Evolutionary conservation across 2,797 vertebrate genomes (phyloP).

Genomic region (Chromis chromis): DNA sequence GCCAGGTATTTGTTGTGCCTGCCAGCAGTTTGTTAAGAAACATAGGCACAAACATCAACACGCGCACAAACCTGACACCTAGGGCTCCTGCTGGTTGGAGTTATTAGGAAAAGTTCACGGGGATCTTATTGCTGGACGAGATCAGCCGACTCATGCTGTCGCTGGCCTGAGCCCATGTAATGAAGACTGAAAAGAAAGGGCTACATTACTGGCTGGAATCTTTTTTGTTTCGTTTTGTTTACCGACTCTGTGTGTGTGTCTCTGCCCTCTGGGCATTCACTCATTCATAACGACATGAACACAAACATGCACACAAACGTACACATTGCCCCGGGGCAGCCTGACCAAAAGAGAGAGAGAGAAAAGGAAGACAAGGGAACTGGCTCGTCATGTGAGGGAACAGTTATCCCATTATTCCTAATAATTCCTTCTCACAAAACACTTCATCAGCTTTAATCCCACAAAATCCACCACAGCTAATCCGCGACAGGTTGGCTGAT

Average conservation of each 20-base stretch:
- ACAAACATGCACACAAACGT: constrained; percentile 12
- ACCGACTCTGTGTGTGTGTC: constrained; percentile 6
- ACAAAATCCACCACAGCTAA: constrained; percentile 55
- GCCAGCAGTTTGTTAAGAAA: constrained; percentile 20
- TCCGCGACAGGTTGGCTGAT: constrained; percentile 42
- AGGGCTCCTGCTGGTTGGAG: constrained; percentile 50
- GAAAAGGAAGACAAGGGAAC: constrained; percentile 25
- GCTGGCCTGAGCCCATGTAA: constrained; percentile 28
- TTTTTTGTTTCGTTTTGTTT: constrained; percentile 16
- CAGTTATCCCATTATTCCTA: constrained; percentile 59
- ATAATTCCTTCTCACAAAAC: constrained; percentile 60
- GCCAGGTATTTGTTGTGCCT: constrained; percentile 26
- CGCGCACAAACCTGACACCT: constrained; percentile 39
- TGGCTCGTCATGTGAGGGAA: constrained; percentile 55
- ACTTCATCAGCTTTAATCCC: constrained; percentile 66
- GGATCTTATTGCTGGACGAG: constrained; percentile 48
- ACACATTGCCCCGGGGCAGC: neutral
- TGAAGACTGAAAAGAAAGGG: constrained; percentile 41
- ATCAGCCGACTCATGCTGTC: constrained; percentile 41
- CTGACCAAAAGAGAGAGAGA: neutral
- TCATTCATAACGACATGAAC: constrained; percentile 16
- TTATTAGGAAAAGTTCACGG: constrained; percentile 59
- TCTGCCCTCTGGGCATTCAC: constrained; percentile 14
- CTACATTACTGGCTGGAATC: constrained; percentile 19
- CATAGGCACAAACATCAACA: constrained; percentile 18